Conservation (phyloP, 1,140 invertebrate genomes). For the Drosophila ogumai region DNA sequence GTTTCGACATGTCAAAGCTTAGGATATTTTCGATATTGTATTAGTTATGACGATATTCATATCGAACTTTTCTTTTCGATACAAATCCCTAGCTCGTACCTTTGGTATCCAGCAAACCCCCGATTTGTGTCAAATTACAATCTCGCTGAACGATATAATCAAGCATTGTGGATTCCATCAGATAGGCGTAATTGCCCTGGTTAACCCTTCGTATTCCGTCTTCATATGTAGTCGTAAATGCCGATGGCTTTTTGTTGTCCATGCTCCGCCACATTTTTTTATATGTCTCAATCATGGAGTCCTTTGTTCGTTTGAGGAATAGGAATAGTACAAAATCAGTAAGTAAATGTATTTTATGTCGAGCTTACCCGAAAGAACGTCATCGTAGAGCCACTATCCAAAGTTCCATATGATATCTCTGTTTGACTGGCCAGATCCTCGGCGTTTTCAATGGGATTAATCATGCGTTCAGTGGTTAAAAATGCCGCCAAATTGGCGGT, state of each 20-base stretch:
- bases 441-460: slow-evolving; percentile 93
- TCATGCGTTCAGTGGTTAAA: slow-evolving; percentile 94
- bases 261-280: slow-evolving; percentile 89
- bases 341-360: no score
- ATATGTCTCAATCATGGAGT: slow-evolving; percentile 90
- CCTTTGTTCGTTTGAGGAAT: slow-evolving; percentile 85
- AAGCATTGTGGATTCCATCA: slow-evolving; percentile 97
- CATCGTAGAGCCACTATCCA: slow-evolving; percentile 91
- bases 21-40: not conserved
- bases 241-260: slow-evolving; percentile 89
- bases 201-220: slow-evolving; percentile 93
- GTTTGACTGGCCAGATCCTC: slow-evolving; percentile 91
- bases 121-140: slow-evolving; percentile 97
- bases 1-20: no score
- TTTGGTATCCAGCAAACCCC: slow-evolving; percentile 87
- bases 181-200: slow-evolving; percentile 93
- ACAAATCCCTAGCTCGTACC: slow-evolving; percentile 87
- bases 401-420: slow-evolving; percentile 94
- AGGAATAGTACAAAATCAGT: slow-evolving; percentile 70
- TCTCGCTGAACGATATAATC: slow-evolving; percentile 95
- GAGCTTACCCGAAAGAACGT: slow-evolving; percentile 92
- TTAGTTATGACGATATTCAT: not conserved
- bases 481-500: slow-evolving; percentile 98
- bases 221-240: slow-evolving; percentile 90
- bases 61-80: not conserved